Evolutionary conservation across 2,113 vertebrate genomes (phyloP).

Genomic region (Enhydra lutris): DNA sequence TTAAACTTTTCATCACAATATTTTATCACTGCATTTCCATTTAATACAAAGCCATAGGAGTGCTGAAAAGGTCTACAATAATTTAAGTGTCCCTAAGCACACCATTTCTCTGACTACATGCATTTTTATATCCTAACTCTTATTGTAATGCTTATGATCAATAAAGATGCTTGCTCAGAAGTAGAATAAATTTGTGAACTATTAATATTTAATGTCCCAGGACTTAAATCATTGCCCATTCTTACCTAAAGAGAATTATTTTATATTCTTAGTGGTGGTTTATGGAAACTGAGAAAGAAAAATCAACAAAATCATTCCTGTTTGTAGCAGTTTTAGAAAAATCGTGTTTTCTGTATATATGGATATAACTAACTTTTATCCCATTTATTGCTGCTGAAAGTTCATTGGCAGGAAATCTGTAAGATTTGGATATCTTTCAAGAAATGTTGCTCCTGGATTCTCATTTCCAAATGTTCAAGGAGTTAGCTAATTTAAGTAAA

Average conservation of each 20-base stretch:
- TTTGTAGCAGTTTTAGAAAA: constrained; percentile 24
- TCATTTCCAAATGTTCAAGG: neutral
- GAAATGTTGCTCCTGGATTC: neutral
- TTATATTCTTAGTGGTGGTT: constrained; percentile 9
- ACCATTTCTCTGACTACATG: constrained; percentile 55
- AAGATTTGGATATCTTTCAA: neutral
- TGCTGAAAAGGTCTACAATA: constrained; percentile 62
- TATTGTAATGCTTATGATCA: constrained; percentile 73
- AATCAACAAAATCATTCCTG: constrained; percentile 32
- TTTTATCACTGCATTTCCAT: constrained; percentile 49
- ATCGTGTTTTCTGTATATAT: neutral
- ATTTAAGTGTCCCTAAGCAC: constrained; percentile 71
- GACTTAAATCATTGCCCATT: constrained; percentile 67
- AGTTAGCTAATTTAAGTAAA: neutral
- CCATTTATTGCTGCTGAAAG: neutral
- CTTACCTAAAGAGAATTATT: constrained; percentile 60
- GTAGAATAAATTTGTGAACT: constrained; percentile 73
- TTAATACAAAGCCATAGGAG: constrained; percentile 59
- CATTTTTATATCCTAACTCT: constrained; percentile 73
- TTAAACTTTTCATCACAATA: constrained; percentile 50
- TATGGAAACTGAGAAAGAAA: constrained; percentile 35
- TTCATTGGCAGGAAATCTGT: neutral
- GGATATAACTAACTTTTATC: neutral
- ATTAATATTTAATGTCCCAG: constrained; percentile 75
- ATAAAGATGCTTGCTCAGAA: constrained; percentile 72